A percentile compares a stretch with the other conserved stretches of the same genome.
phyloP scores from a whole-genome alignment of 2,888 invertebrate species.

The Emmelina monodactyla region DNA sequence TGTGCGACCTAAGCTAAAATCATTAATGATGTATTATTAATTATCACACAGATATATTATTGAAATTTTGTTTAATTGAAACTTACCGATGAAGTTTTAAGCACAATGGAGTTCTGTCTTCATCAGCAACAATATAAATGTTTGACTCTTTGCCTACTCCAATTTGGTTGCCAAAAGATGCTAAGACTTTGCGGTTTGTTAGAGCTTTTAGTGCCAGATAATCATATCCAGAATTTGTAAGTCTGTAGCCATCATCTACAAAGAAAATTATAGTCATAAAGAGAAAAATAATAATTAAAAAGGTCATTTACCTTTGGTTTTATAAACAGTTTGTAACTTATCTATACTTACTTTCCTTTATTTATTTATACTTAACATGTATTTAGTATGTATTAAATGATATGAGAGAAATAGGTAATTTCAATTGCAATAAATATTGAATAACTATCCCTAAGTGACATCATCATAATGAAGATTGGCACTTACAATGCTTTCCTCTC shows the following conservation, averaged over 20 bases:
- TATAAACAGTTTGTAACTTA: too few relatives aligned
- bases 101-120: conserved; percentile 81
- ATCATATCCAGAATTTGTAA: conserved; percentile 97
- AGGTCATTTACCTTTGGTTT: too few relatives aligned
- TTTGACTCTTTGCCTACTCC: conserved; percentile 99
- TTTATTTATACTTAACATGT: too few relatives aligned
- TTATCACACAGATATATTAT: background rate
- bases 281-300: too few relatives aligned
- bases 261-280: conserved; percentile 14
- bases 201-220: conserved; percentile 92
- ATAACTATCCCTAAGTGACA: too few relatives aligned
- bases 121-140: conserved; percentile 88
- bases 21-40: background rate
- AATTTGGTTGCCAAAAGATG: conserved; percentile 96
- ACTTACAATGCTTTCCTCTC: conserved; percentile 89
- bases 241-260: conserved; percentile 92
- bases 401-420: too few relatives aligned
- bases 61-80: background rate
- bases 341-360: too few relatives aligned
- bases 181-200: conserved; percentile 77
- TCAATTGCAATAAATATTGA: too few relatives aligned
- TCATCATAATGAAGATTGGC: background rate
- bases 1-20: conserved; percentile 83
- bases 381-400: too few relatives aligned
- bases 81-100: conserved; percentile 85